Conservation (phyloP, 2,797 vertebrate genomes). For the Natrix natrix region DNA sequence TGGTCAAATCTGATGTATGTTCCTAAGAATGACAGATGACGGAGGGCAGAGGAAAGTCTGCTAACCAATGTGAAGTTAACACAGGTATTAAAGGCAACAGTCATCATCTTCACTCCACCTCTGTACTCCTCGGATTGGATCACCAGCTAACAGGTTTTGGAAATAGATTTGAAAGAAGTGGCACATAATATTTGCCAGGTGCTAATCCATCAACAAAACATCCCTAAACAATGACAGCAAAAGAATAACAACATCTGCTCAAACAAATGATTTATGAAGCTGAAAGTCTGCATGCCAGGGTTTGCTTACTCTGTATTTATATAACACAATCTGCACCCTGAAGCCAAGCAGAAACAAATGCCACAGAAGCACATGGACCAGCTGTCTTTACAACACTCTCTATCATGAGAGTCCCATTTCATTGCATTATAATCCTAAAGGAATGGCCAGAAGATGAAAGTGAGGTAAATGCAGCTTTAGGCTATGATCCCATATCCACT, state of each 20-base stretch:
- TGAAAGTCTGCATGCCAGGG: not conserved
- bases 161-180: not conserved
- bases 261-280: slow-evolving; percentile 27
- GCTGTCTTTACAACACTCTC: not conserved
- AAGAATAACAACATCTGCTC: slow-evolving; percentile 47
- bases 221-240: slow-evolving; percentile 33
- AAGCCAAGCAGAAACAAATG: slow-evolving; percentile 24
- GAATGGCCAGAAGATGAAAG: not conserved
- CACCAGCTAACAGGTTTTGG: not conserved
- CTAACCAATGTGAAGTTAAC: not conserved
- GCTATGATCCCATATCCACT: not conserved
- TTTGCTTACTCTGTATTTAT: not conserved
- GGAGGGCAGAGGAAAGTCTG: not conserved
- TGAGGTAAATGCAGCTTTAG: not conserved
- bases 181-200: not conserved
- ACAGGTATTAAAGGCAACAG: not conserved
- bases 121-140: not conserved
- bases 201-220: slow-evolving; percentile 17
- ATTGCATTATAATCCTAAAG: not conserved
- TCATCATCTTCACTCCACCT: not conserved
- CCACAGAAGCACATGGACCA: not conserved
- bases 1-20: not conserved
- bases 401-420: not conserved
- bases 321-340: slow-evolving; percentile 11
- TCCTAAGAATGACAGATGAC: not conserved